Evolutionary conservation across 2,888 invertebrate species (phyloP), one percentile per base, ranked within the genome.

Genomic region (Ommatoiulus sabulosus): DNA sequence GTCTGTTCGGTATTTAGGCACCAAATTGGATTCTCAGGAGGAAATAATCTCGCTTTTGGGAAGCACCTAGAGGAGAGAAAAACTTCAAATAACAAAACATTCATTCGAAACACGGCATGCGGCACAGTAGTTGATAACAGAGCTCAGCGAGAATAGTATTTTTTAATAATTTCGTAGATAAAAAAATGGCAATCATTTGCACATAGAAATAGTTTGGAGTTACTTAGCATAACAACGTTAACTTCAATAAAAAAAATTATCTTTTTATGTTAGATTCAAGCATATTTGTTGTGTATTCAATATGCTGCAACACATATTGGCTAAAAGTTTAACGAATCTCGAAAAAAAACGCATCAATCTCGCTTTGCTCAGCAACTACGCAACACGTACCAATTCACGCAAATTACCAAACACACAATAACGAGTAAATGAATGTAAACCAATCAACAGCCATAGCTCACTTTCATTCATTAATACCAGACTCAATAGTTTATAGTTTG

Each of bases 11-110:
- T 89, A 80, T 44, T 88, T 85, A 89, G 89, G 89, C 89, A 90
- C 89, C 89, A 90, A 48, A 89, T n/a, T 48, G 90, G 90, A 91
- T 93, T 92, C 92, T 95, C 95, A 91, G 95, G 95, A 91, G 95
- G 95, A 92, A 95, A 94, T 94, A 93, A 93, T 89, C 93, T 91
- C 90, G 91, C 91, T 92, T 93, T 93, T 91, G 93, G 91, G 91
- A 94, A 92, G 92, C 94, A 94, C 92, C 94, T 94, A 89, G 44
- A 89, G 86, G 63, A 63, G 44, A 88, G 48, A 44, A 88, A 72
- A 72, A 24, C n/a, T 72, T 72, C 72, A 72, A 72, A 72, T 72
- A 72, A 72, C 72, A 72, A 72, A 72, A 20, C 72, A 72, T 72
- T 72, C 72, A 72, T 72, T 10, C 72, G 20, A 72, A 72, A 72